Conservation (phyloP, 2,888 invertebrate species). For the Chouioia cunea region DNA sequence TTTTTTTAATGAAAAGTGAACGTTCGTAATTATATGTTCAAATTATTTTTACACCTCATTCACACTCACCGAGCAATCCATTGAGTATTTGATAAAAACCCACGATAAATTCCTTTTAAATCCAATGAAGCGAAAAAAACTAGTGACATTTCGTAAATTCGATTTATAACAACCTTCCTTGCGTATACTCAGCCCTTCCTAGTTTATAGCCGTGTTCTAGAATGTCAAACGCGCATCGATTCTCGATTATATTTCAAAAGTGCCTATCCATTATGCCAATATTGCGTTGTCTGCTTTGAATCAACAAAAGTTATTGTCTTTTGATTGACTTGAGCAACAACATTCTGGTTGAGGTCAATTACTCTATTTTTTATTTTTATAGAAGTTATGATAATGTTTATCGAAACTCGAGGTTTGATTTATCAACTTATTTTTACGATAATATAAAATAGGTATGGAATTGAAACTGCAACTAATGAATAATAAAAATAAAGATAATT, state of each 20-base stretch:
- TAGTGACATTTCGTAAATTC: conserved; percentile 22
- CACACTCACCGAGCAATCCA: conserved; percentile 8
- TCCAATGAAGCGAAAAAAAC: not conserved
- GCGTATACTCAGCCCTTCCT: conserved; percentile 23
- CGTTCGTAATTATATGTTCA: too few species aligned
- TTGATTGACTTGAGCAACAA: conserved; percentile 3
- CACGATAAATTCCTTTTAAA: too few species aligned
- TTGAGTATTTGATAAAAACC: too few species aligned
- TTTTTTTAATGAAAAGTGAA: too few species aligned
- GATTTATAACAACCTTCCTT: too few species aligned
- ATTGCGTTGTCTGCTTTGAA: conserved; percentile 9
- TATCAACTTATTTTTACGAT: too few species aligned
- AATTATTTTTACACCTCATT: conserved; percentile 19
- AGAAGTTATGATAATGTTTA: too few species aligned
- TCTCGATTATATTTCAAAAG: conserved; percentile 38
- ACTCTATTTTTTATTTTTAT: not conserved
- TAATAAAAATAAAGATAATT: too few species aligned
- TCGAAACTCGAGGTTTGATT: too few species aligned
- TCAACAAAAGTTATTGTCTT: conserved; percentile 15
- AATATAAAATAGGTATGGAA: too few species aligned
- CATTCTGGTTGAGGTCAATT: not conserved
- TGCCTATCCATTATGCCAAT: conserved; percentile 1
- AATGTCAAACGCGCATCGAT: conserved; percentile 14
- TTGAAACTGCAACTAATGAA: too few species aligned
- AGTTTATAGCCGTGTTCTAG: conserved; percentile 38